Percentiles rank a stretch among this genome's conserved stretches.
Conservation (phyloP, 2,797 vertebrate species). For the Esox lucius region DNA sequence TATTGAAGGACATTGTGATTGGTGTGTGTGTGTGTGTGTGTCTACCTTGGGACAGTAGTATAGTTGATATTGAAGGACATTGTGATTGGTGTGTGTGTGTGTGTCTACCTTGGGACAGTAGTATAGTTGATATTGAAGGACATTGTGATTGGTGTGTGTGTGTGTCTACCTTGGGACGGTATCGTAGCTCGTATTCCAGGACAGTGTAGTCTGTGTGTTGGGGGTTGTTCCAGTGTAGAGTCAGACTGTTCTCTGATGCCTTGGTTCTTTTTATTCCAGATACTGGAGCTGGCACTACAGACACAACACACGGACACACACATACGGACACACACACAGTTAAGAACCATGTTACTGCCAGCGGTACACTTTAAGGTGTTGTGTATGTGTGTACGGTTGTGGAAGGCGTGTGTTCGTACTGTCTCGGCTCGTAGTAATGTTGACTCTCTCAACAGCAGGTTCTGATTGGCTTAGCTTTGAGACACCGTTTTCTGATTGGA, state of each 20-base stretch:
- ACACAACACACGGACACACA: conserved; percentile 42
- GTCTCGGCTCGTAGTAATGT: conserved; percentile 82
- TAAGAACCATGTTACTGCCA: not conserved
- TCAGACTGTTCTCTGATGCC: conserved; percentile 72
- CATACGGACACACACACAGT: conserved; percentile 35
- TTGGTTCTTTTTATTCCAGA: conserved; percentile 64
- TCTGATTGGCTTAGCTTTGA: conserved; percentile 70
- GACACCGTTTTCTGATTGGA: conserved; percentile 80
- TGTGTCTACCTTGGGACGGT: conserved; percentile 73
- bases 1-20: no score
- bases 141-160: conserved; percentile 16
- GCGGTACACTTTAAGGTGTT: not conserved
- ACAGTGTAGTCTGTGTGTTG: conserved; percentile 65
- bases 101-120: conserved; percentile 50
- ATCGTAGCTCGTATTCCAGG: conserved; percentile 84
- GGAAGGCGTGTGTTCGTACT: conserved; percentile 63
- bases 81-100: no score
- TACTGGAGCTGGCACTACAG: conserved; percentile 77
- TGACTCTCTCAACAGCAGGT: conserved; percentile 69
- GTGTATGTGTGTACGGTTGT: not conserved
- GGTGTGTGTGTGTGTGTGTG: no score
- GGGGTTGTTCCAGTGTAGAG: conserved; percentile 73
- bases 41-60: no score
- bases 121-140: conserved; percentile 78
- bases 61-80: no score